Evolutionary conservation across 2,888 invertebrate genomes (phyloP).

Genomic region (Caenorhabditis sp.): DNA sequence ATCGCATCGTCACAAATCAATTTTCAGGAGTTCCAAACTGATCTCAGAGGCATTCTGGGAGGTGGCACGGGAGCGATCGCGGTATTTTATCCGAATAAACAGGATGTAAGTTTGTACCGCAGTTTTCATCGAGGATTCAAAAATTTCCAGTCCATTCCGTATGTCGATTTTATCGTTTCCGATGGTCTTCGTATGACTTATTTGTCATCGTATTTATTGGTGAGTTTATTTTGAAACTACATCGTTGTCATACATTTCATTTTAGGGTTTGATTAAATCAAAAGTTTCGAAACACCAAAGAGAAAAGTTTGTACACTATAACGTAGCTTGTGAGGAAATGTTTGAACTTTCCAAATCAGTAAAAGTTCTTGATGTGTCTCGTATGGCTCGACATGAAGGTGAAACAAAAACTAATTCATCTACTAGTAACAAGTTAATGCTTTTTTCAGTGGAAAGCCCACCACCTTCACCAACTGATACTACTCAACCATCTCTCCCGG

Average conservation of each 20-base stretch:
- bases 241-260: too few relatives aligned
- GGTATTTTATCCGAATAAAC: not conserved
- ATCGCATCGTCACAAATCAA: too few relatives aligned
- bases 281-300: not conserved
- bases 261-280: not conserved
- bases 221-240: not conserved
- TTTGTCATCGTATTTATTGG: not conserved
- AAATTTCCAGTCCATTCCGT: not conserved
- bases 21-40: slow-evolving; percentile 4
- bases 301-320: not conserved
- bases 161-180: not conserved
- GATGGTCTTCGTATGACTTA: not conserved
- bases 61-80: not conserved
- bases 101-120: not conserved
- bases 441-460: too few relatives aligned
- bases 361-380: not conserved
- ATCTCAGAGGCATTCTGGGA: slow-evolving; percentile 11
- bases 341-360: not conserved
- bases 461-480: too few relatives aligned
- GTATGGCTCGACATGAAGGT: too few relatives aligned
- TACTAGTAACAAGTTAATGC: too few relatives aligned
- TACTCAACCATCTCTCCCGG: too few relatives aligned
- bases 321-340: not conserved
- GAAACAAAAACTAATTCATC: too few relatives aligned
- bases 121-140: not conserved